Evolutionary conservation across 2,888 invertebrate species (phyloP), one percentile per base, ranked within the genome.

Genomic region (Himalopsyche tibetana): DNA sequence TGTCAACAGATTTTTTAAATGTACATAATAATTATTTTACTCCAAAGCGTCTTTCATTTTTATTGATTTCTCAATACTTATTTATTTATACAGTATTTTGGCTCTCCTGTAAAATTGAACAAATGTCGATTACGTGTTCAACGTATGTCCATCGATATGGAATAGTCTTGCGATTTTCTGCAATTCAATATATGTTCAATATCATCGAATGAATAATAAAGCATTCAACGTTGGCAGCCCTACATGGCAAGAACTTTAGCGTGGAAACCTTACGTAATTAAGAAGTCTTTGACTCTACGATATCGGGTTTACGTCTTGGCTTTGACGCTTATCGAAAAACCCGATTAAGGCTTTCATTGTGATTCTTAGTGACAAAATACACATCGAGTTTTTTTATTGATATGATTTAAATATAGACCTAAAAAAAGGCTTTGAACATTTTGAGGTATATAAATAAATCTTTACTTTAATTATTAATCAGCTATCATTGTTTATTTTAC

Each of bases 201-300:
- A 19, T 19, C 63, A 6, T 56, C 5, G 56, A 63, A 63, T 63
- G 63, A 63, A 63, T 63, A 63, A 63, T 19, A 19, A 56, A 19
- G 4, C 56, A n/a, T 5, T 56, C 9, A 9, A 5, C 19, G 2
- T 19, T 63, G 63, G 63, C 63, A 63, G 28, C 63, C 63, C 63
- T 63, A 19, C 5, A 5, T 12, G 9, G 63, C 9, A 19, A 56
- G 3, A 19, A 63, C 63, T 63, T 63, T 28, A 9, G 11, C 63
- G 63, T 63, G 63, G 63, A 63, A 63, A 63, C 63, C 63, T 63
- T 63, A 63, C 63, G 19, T 63, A 63, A 63, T 63, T 63, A 63
- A 63, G 63, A 63, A 63, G 63, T 63, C 63, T 63, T 63, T 63
- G 63, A 63, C 63, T 63, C 63, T 28, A 6, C 63, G 19, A 63